These are phyloP conservation scores for Philopotamus ludificatus DNA, from an alignment of 1,140 invertebrate genomes.

Conservation along the genomic window DNA sequence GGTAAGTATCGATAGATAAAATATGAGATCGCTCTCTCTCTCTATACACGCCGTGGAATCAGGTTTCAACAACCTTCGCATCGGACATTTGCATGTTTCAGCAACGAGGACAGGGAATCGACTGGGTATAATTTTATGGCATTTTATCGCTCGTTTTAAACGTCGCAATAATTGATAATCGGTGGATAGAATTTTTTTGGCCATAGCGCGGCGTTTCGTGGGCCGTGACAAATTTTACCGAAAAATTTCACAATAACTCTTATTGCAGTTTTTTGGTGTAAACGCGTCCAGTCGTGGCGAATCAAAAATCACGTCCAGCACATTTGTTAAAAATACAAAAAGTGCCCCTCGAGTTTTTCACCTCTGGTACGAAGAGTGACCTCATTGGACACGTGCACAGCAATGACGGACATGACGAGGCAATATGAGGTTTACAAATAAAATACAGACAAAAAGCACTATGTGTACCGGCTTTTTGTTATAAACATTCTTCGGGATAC, in stretches of 20 bases:
- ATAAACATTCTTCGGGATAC: not conserved
- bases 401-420: constrained; percentile 13
- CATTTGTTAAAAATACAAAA: not conserved
- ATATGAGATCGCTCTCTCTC: not conserved
- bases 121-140: too few species aligned
- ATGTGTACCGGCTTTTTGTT: not conserved
- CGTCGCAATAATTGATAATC: too few species aligned
- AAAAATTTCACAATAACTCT: too few species aligned
- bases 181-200: too few species aligned
- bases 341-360: not conserved
- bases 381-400: constrained; percentile 22
- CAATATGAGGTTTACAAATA: constrained; percentile 17
- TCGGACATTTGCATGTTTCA: not conserved
- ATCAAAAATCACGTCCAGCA: not conserved
- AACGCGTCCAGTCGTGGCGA: not conserved
- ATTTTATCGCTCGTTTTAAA: not conserved
- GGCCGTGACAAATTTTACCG: not conserved
- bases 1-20: not conserved
- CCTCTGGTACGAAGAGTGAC: constrained; percentile 1
- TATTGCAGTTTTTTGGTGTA: not conserved
- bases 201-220: too few species aligned
- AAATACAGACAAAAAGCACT: constrained; percentile 4
- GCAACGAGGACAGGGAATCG: too few species aligned
- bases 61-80: not conserved
- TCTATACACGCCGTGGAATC: too few species aligned